phyloP scores from a whole-genome alignment of 2,888 invertebrate genomes.

The Antheraea assamensis region DNA sequence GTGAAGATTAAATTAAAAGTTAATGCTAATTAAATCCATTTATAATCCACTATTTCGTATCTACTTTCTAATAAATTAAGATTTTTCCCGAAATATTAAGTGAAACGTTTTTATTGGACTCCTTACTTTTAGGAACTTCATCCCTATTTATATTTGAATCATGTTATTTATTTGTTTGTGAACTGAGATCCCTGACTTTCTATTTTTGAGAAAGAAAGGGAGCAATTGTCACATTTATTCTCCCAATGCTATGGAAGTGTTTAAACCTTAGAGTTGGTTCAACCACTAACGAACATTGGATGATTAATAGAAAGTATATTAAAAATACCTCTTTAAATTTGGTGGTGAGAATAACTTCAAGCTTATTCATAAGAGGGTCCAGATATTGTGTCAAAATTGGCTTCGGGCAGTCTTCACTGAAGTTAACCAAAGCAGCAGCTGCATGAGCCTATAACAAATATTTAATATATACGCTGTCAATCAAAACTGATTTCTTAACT shows the following conservation, averaged over 20 bases:
- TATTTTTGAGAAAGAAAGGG: slow-evolving; percentile 61
- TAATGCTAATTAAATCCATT: too few relatives aligned
- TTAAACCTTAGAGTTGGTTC: slow-evolving; percentile 46
- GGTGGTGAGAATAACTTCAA: slow-evolving; percentile 93
- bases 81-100: too few relatives aligned
- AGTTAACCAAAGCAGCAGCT: slow-evolving; percentile 98
- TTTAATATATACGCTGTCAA: neutral
- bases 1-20: too few relatives aligned
- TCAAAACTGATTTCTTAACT: neutral
- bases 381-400: slow-evolving; percentile 94
- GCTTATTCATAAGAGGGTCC: slow-evolving; percentile 94
- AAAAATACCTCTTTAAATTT: slow-evolving; percentile 93
- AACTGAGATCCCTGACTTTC: slow-evolving; percentile 73
- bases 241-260: slow-evolving; percentile 81
- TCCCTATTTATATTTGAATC: neutral
- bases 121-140: too few relatives aligned
- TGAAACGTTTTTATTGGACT: too few relatives aligned
- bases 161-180: slow-evolving; percentile 53
- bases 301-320: slow-evolving; percentile 8
- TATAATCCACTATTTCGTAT: neutral
- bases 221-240: slow-evolving; percentile 72
- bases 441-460: slow-evolving; percentile 83
- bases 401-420: slow-evolving; percentile 99
- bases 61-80: neutral
- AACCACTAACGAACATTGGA: slow-evolving; percentile 81